phyloP scores from a whole-genome alignment of 2,888 invertebrate species.

The Agonum fuliginosum region DNA sequence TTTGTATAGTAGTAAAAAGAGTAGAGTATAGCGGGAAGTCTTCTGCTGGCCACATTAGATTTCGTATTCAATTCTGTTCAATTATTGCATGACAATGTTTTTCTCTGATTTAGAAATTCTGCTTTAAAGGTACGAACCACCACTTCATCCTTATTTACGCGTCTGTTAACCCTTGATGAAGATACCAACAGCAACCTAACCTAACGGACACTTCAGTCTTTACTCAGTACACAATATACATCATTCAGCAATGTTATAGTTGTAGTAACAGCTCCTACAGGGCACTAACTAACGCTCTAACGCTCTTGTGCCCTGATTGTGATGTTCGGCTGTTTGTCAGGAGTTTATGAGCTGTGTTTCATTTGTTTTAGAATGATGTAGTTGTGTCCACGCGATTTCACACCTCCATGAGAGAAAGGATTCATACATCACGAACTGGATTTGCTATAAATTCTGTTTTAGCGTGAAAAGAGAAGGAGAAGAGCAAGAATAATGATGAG shows the following conservation, averaged over 20 bases:
- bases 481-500: too few species aligned
- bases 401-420: background rate
- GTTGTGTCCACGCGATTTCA: background rate
- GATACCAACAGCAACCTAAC: too few species aligned
- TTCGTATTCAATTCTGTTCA: too few species aligned
- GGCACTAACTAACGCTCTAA: background rate
- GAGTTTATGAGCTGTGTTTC: constrained; percentile 20
- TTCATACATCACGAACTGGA: background rate
- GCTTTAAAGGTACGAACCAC: too few species aligned
- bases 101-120: too few species aligned
- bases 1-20: too few species aligned
- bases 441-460: background rate
- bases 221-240: background rate
- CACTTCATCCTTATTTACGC: too few species aligned
- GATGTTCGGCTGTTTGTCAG: background rate
- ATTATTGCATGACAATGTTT: too few species aligned
- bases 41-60: too few species aligned
- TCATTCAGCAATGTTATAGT: background rate
- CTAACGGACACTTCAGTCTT: background rate
- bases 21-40: too few species aligned
- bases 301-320: constrained; percentile 8
- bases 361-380: constrained; percentile 17
- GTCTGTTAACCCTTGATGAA: too few species aligned
- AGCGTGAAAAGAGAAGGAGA: too few species aligned
- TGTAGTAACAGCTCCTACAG: background rate